Conservation (phyloP, 37 sponge, comb jelly and placozoan species). For the Beroe forskalii region DNA sequence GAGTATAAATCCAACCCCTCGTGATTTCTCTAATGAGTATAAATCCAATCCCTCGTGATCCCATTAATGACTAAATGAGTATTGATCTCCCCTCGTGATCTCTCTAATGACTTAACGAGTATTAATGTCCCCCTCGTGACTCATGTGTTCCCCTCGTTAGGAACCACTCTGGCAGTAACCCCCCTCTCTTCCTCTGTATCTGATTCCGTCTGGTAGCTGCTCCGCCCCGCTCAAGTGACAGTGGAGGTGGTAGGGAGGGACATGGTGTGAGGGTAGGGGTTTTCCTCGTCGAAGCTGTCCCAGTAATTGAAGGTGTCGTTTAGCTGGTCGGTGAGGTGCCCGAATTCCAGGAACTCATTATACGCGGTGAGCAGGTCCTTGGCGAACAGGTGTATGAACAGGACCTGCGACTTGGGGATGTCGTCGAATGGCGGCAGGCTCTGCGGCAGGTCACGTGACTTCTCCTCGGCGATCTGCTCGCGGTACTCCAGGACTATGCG, state of each 20-base stretch:
- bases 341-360: conserved; percentile 28
- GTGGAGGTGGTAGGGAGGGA: background rate
- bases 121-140: background rate
- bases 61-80: too few species aligned
- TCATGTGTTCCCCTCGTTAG: background rate
- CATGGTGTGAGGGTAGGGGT: conserved; percentile 39
- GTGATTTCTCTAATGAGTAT: too few species aligned
- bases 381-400: conserved; percentile 85
- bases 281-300: conserved; percentile 31
- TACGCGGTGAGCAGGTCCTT: conserved; percentile 78
- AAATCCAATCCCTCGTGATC: too few species aligned
- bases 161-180: too few species aligned
- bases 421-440: conserved; percentile 84
- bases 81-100: too few species aligned
- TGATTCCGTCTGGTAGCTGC: background rate
- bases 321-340: conserved; percentile 61
- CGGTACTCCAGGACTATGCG: conserved; percentile 84
- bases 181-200: background rate
- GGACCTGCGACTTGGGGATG: conserved; percentile 81
- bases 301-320: conserved; percentile 21
- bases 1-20: too few species aligned
- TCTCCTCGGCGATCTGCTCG: conserved; percentile 85
- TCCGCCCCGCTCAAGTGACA: background rate
- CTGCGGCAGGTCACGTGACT: conserved; percentile 70
- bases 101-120: background rate